Percentiles rank a stretch among this genome's conserved stretches.
Conservation (phyloP, 53 echinoderm and acorn worm genomes). For the Pentamera pediparva region DNA sequence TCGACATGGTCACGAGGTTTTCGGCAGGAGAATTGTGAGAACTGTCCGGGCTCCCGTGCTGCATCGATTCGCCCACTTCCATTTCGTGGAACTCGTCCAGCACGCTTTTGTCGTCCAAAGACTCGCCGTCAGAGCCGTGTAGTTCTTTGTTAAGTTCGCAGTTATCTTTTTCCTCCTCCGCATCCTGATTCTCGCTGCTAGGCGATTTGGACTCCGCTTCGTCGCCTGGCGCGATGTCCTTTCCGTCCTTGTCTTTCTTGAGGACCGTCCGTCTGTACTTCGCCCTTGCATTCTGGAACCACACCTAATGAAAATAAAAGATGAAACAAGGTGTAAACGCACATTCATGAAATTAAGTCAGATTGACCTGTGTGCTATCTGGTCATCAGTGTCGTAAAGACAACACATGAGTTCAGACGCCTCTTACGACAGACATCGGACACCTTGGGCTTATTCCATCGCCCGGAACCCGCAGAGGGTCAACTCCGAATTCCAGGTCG, state of each 20-base stretch:
- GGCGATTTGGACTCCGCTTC: constrained; percentile 26
- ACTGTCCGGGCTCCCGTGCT: background rate
- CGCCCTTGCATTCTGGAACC: constrained; percentile 98
- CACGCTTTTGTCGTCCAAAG: constrained; percentile 18
- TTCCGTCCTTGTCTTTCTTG: constrained; percentile 78
- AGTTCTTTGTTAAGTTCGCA: background rate
- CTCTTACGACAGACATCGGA: too few relatives aligned
- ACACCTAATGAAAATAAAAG: constrained; percentile 53
- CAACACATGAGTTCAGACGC: too few relatives aligned
- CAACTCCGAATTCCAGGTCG: too few relatives aligned
- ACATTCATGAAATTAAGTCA: too few relatives aligned
- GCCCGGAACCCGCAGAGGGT: too few relatives aligned
- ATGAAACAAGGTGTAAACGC: background rate
- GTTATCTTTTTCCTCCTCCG: constrained; percentile 36
- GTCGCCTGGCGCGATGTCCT: constrained; percentile 35
- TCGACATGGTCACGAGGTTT: constrained; percentile 24
- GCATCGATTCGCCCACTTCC: background rate
- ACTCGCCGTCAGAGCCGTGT: constrained; percentile 8
- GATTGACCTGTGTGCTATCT: too few relatives aligned
- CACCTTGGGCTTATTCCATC: too few relatives aligned
- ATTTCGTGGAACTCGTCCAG: constrained; percentile 9
- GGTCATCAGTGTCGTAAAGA: too few relatives aligned
- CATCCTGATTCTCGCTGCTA: constrained; percentile 36
- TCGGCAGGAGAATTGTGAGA: background rate
- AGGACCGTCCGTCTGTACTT: constrained; percentile 80